These are phyloP conservation scores for Sinotaia quadrata DNA, from an alignment of 2,888 invertebrate species.

Conservation along the genomic window DNA sequence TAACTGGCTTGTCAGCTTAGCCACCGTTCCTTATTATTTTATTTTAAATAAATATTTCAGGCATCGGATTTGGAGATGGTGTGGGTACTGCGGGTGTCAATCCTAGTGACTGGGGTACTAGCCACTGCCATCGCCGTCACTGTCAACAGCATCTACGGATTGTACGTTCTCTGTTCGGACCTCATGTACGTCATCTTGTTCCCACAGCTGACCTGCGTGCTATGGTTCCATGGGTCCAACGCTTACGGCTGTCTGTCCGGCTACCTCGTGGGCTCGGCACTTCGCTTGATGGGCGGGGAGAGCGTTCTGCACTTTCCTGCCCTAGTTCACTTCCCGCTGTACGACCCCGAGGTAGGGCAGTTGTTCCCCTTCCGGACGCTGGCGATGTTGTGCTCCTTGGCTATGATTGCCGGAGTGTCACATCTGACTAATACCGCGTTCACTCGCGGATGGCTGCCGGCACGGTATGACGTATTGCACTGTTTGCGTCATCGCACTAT, in stretches of 20 bases:
- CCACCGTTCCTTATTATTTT: no score
- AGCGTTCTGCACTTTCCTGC: constrained; percentile 78
- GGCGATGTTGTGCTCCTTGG: constrained; percentile 43
- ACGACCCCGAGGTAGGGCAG: constrained; percentile 38
- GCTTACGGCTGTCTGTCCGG: constrained; percentile 54
- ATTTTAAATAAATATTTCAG: no score
- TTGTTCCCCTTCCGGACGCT: constrained; percentile 50
- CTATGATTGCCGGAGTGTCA: constrained; percentile 38
- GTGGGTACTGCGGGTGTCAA: constrained; percentile 50
- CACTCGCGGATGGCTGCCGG: constrained; percentile 26
- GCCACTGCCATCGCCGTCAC: constrained; percentile 47
- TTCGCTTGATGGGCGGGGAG: constrained; percentile 88
- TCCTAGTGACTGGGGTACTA: constrained; percentile 41
- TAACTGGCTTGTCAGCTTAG: no score
- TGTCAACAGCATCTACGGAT: constrained; percentile 47
- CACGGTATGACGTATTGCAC: constrained; percentile 34
- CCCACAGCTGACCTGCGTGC: constrained; percentile 51
- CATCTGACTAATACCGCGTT: constrained; percentile 40
- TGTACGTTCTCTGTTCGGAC: constrained; percentile 50
- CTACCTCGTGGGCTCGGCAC: constrained; percentile 82
- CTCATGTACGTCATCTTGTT: constrained; percentile 54
- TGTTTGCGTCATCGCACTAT: constrained; percentile 26
- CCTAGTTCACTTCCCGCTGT: constrained; percentile 41
- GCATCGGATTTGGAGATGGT: constrained; percentile 47
- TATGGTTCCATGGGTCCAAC: constrained; percentile 45